Evolutionary conservation across 35 echinoderm and acorn worm genomes (phyloP).

Genomic region (Amphiura filiformis): DNA sequence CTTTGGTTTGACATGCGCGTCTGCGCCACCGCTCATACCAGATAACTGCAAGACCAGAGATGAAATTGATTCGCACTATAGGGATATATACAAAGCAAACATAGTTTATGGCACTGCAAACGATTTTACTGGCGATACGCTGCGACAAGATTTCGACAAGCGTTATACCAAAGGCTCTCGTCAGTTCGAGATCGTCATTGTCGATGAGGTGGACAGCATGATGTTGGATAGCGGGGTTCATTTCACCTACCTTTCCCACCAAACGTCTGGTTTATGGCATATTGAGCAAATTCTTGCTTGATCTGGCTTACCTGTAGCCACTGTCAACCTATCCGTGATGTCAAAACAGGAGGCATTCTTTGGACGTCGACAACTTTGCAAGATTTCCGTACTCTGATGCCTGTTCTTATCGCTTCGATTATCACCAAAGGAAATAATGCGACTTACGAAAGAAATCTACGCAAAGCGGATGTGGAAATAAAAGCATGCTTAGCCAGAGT

Average conservation of each 20-base stretch:
- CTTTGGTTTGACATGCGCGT: neutral
- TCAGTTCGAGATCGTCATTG: constrained; percentile 7
- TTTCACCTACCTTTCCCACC: neutral
- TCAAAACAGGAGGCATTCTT: neutral
- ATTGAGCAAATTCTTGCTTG: constrained; percentile 6
- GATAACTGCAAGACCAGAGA: neutral
- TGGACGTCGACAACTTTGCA: neutral
- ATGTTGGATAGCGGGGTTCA: neutral
- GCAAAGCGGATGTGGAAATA: neutral
- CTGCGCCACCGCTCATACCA: neutral
- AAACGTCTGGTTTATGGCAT: constrained; percentile 1
- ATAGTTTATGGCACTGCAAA: neutral
- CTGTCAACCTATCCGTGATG: constrained; percentile 1
- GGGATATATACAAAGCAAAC: constrained; percentile 9
- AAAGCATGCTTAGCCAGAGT: neutral
- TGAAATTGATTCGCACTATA: neutral
- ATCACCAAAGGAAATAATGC: neutral
- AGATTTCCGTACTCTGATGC: neutral
- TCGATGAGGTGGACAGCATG: neutral
- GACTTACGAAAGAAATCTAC: neutral
- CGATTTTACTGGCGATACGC: neutral
- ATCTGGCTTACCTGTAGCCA: neutral
- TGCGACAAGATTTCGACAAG: constrained; percentile 6
- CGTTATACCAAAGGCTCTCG: constrained; percentile 1
- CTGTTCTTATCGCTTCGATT: neutral